phyloP scores from a whole-genome alignment of 2,797 vertebrate species.

The Kryptolebias ocellatus region DNA sequence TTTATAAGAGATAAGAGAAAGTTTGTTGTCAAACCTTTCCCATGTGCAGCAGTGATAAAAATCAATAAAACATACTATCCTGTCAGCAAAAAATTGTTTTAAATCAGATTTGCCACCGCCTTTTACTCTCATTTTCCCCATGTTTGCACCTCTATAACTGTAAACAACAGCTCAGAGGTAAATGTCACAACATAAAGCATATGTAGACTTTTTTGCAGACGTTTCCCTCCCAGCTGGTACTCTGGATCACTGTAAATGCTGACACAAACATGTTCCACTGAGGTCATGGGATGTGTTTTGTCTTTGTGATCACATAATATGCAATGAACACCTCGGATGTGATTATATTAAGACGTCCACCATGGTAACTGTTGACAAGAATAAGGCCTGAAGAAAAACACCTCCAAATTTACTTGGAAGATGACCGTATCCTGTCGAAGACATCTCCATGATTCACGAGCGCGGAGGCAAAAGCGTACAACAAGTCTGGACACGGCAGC shows the following conservation, averaged over 20 bases:
- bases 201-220: conserved; percentile 32
- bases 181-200: background rate
- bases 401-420: conserved; percentile 62
- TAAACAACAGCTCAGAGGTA: background rate
- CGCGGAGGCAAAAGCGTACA: conserved; percentile 26
- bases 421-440: conserved; percentile 62
- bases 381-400: conserved; percentile 57
- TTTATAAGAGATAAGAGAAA: no score
- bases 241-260: conserved; percentile 19
- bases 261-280: conserved; percentile 51
- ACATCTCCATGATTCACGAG: conserved; percentile 64
- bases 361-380: conserved; percentile 73
- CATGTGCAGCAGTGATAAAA: no score
- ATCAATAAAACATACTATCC: no score
- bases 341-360: conserved; percentile 69
- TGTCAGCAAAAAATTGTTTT: no score
- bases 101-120: no score
- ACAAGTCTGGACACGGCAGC: conserved; percentile 76
- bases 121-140: background rate
- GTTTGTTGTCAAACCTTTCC: no score
- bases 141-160: background rate
- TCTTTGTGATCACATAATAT: conserved; percentile 54
- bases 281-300: conserved; percentile 50
- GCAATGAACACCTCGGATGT: conserved; percentile 26
- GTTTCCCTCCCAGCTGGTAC: conserved; percentile 26